A percentile compares a stretch with the other conserved stretches of the same genome.
phyloP scores from a whole-genome alignment of 2,888 invertebrate genomes.

The Conops quadrifasciatus region DNA sequence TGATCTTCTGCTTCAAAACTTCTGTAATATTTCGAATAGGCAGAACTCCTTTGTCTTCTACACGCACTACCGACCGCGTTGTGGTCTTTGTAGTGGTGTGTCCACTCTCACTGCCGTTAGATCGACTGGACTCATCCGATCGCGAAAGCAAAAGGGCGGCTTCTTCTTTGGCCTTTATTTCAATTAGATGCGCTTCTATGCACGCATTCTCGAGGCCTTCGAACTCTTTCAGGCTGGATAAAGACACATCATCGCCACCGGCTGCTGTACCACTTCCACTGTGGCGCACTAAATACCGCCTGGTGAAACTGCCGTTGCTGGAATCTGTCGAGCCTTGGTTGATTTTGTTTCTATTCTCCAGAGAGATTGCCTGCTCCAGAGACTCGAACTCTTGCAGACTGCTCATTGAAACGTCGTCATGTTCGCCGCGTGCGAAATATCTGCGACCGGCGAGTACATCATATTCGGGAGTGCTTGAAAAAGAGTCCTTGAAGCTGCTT shows the following conservation, averaged over 20 bases:
- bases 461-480: conserved; percentile 91
- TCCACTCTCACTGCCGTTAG: conserved; percentile 56
- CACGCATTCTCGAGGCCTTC: conserved; percentile 91
- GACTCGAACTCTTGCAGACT: conserved; percentile 95
- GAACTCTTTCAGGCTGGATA: conserved; percentile 90
- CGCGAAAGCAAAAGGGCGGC: conserved; percentile 76
- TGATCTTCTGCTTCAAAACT: conserved; percentile 62
- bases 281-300: conserved; percentile 74
- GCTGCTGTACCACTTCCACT: conserved; percentile 67
- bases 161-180: conserved; percentile 85
- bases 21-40: conserved; percentile 56
- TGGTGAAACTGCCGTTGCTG: conserved; percentile 82
- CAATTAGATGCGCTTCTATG: conserved; percentile 82
- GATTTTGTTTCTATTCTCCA: conserved; percentile 76
- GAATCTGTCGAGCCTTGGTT: conserved; percentile 86
- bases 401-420: conserved; percentile 90
- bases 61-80: conserved; percentile 55
- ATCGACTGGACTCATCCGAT: conserved; percentile 65
- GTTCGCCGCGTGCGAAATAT: conserved; percentile 80
- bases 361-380: conserved; percentile 82
- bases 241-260: conserved; percentile 82
- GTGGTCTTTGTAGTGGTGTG: conserved; percentile 51
- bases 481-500: conserved; percentile 86
- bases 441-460: conserved; percentile 82
- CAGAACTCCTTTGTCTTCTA: conserved; percentile 50